Base-by-base conservation (phyloP, 2,113 vertebrate species). In the Sinocyclocheilus maitianheensis region DNA sequence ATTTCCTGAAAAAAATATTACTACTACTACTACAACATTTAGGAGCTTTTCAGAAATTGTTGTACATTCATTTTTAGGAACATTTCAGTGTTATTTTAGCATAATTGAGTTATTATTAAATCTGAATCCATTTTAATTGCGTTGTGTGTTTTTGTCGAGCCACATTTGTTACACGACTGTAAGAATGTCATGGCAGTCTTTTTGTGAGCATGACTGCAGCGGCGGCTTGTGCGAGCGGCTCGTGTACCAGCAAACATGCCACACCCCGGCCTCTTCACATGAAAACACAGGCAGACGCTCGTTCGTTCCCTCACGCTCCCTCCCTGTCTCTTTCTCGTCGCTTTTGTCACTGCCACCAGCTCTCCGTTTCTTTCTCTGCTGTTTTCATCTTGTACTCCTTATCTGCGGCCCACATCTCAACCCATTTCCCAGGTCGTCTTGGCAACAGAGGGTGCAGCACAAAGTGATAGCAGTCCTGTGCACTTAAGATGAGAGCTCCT, bases 371-470 rank as follows among this genome's bases (percentile, higher is more conserved):
- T 24, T 30, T 43, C 81, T 86, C 84, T 85, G 24, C 84, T 22
- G 77, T 75, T 55, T 77, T 89, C 60, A 77, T 87, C 82, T 71
- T 71, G 76, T n/a, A 16, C 40, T 79, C 85, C 88, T 93, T 93
- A 94, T 94, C 94, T 90, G 90, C 82, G 86, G 84, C 92, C 93
- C 87, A 84, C 93, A 95, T 94, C 93, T 93, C 92, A 93, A 92
- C 94, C 94, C 93, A 92, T 85, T 88, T 88, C 81, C 87, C 88
- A 90, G 91, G 93, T 94, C 86, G 93, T 91, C 94, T 90, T 94
- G 90, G 93, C 92, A 95, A 94, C 94, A 55, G 53, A 55, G 16
- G 53, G 53, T 20, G 53, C 53, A 63, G 90, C 86, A 87, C 90
- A 89, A 91, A 91, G 91, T 88, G 30, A 86, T 84, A 90, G 87